Evolutionary conservation across 2,888 invertebrate species (phyloP).

Genomic region (Apodemia hepburni): DNA sequence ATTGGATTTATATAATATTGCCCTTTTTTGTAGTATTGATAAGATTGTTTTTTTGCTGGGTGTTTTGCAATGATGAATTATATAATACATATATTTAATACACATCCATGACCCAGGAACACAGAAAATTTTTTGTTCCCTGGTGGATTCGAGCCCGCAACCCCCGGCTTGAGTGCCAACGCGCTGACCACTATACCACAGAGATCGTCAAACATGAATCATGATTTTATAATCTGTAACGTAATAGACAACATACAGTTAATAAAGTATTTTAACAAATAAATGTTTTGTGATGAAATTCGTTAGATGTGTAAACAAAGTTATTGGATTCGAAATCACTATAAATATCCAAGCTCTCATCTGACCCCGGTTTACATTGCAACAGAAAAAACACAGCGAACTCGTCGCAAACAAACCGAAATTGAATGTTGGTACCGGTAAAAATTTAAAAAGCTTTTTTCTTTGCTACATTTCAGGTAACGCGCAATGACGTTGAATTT

Average conservation of each 20-base stretch:
- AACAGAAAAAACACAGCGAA: constrained; percentile 10
- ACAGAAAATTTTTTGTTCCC: too few relatives aligned
- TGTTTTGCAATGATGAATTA: neutral
- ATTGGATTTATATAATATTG: constrained; percentile 31
- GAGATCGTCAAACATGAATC: too few relatives aligned
- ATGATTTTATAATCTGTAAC: too few relatives aligned
- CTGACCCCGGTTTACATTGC: constrained; percentile 4
- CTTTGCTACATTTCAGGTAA: constrained; percentile 8
- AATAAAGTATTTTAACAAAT: too few relatives aligned
- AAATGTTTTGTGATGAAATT: neutral
- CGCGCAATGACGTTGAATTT: neutral
- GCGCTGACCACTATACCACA: too few relatives aligned
- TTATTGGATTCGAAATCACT: constrained; percentile 8
- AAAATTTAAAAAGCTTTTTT: constrained; percentile 12
- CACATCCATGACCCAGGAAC: too few relatives aligned
- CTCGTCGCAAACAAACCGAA: constrained; percentile 12
- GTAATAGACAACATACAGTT: too few relatives aligned
- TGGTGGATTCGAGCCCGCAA: too few relatives aligned
- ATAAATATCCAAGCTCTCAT: constrained; percentile 13
- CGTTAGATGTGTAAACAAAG: neutral
- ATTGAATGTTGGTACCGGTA: constrained; percentile 8
- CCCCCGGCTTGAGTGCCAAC: too few relatives aligned
- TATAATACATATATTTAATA: too few relatives aligned
- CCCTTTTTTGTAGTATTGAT: constrained; percentile 15
- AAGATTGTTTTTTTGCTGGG: neutral